A percentile compares a stretch with the other conserved stretches of the same genome.
phyloP scores from a whole-genome alignment of 2,113 vertebrate genomes.

The Eonycteris spelaea region DNA sequence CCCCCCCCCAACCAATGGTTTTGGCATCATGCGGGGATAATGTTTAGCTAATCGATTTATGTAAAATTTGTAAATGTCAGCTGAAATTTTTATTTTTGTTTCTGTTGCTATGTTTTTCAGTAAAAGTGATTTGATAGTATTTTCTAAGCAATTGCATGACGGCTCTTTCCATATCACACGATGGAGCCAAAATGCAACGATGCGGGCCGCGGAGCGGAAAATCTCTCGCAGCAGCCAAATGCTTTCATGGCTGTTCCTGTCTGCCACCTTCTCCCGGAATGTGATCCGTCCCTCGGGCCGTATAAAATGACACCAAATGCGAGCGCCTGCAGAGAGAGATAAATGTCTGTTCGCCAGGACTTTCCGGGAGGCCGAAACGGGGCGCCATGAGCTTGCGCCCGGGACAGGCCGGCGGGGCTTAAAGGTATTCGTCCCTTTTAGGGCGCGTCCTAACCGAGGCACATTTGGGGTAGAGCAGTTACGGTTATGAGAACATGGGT shows the following conservation, averaged over 20 bases:
- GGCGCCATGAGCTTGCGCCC: no score
- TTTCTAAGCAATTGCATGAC: background rate
- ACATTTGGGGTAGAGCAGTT: no score
- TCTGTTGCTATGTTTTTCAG: background rate
- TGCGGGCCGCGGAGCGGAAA: rapidly evolving
- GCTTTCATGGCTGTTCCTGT: rapidly evolving
- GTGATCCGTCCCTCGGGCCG: rapidly evolving
- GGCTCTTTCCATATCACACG: rapidly evolving
- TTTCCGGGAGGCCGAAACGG: no score
- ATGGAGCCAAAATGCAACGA: no score
- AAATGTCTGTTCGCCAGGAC: background rate
- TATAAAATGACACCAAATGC: background rate
- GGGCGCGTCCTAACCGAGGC: background rate
- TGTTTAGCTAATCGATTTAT: background rate
- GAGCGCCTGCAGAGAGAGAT: background rate
- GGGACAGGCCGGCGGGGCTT: no score
- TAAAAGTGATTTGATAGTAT: rapidly evolving
- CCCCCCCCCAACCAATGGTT: background rate
- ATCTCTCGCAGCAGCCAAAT: no score
- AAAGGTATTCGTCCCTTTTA: background rate
- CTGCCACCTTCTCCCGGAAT: no score
- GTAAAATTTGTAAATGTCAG: background rate
- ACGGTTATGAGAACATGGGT: no score
- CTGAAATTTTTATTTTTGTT: background rate
- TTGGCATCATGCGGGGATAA: background rate